A percentile compares a stretch with the other conserved stretches of the same genome.
Evolutionary conservation across 2,113 vertebrate genomes (phyloP).

Genomic region (Caloenas nicobarica): DNA sequence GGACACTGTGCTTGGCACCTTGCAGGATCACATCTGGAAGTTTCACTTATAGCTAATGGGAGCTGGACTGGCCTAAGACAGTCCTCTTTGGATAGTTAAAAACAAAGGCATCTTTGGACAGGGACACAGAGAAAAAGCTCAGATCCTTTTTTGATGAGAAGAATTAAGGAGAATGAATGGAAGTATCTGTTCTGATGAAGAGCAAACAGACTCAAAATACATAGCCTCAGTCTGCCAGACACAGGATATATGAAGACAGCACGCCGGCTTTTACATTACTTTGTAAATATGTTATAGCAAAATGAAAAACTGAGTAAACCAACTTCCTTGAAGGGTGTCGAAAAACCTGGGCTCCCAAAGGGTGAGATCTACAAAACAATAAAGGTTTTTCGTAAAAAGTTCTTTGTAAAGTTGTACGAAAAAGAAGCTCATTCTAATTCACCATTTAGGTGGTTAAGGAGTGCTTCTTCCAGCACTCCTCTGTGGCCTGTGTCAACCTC

Average conservation of each 20-base stretch:
- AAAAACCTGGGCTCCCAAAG: background rate
- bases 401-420: background rate
- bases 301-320: background rate
- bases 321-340: background rate
- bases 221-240: background rate
- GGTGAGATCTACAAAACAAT: background rate
- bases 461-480: background rate
- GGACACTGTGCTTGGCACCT: background rate
- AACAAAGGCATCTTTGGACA: background rate
- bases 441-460: background rate
- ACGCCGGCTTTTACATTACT: background rate
- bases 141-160: background rate
- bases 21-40: fast-evolving
- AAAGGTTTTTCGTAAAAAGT: background rate
- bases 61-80: fast-evolving
- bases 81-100: background rate
- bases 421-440: background rate
- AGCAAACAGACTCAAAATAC: background rate
- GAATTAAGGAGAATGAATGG: background rate
- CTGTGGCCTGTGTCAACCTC: background rate
- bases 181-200: background rate
- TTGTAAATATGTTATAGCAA: background rate
- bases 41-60: background rate
- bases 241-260: background rate
- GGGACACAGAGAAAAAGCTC: background rate